A percentile compares a stretch with the other conserved stretches of the same genome.
phyloP scores from a whole-genome alignment of 1,140 invertebrate genomes.

The Nasonia giraulti region DNA sequence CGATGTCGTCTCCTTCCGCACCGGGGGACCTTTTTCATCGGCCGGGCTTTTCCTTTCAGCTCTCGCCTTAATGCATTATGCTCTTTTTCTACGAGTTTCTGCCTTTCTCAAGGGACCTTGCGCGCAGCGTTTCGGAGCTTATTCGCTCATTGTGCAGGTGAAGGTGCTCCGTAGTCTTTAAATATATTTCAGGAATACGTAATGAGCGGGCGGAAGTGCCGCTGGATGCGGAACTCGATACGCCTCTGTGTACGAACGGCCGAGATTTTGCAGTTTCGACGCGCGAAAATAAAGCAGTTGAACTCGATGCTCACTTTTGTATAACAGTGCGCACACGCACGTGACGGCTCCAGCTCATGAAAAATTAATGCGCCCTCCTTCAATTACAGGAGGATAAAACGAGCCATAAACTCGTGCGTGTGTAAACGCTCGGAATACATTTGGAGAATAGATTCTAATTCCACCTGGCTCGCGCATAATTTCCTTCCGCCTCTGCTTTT shows the following conservation, averaged over 20 bases:
- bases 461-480: background rate
- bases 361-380: too few species aligned
- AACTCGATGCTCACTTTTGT: too few species aligned
- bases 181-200: too few species aligned
- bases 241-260: too few species aligned
- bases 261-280: background rate
- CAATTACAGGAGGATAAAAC: background rate
- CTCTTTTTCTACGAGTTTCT: background rate
- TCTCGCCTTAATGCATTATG: background rate
- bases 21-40: background rate
- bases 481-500: background rate
- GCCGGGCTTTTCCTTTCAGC: background rate
- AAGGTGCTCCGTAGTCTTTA: too few species aligned
- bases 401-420: background rate
- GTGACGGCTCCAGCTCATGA: too few species aligned
- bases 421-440: background rate
- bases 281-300: too few species aligned
- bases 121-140: too few species aligned
- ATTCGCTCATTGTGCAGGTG: too few species aligned
- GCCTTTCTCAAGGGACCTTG: background rate
- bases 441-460: background rate
- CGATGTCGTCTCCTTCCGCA: background rate
- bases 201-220: too few species aligned
- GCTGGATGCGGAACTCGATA: too few species aligned
- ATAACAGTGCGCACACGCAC: too few species aligned